phyloP scores from a whole-genome alignment of 2,888 invertebrate genomes.

The Campoletis raptor region DNA sequence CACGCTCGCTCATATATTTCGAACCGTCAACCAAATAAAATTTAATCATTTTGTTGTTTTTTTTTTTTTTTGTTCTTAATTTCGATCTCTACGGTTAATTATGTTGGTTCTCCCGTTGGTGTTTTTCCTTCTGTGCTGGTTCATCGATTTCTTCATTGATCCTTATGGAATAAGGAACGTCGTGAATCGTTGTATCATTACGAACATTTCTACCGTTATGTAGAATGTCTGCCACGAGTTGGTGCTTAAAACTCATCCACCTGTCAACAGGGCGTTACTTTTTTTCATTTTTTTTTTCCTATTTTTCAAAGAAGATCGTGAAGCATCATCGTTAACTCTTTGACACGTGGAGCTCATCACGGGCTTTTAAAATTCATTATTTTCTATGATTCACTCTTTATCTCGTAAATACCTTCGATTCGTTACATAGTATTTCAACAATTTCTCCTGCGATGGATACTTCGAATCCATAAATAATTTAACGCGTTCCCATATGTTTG shows the following conservation, averaged over 20 bases:
- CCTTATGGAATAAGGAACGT: conserved; percentile 89
- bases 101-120: conserved; percentile 37
- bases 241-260: conserved; percentile 87
- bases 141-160: conserved; percentile 86
- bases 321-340: conserved; percentile 43
- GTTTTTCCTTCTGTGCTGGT: conserved; percentile 66
- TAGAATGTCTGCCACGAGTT: conserved; percentile 86
- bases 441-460: conserved; percentile 87
- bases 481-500: conserved; percentile 89
- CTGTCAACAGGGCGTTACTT: conserved; percentile 73
- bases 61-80: conserved; percentile 10
- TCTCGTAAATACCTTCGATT: conserved; percentile 83
- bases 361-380: conserved; percentile 37
- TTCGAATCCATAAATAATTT: conserved; percentile 87
- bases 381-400: conserved; percentile 30
- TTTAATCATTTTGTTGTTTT: conserved; percentile 15
- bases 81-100: conserved; percentile 28
- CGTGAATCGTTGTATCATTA: conserved; percentile 87
- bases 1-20: conserved; percentile 59
- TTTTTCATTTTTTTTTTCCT: neutral
- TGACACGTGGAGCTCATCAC: conserved; percentile 1
- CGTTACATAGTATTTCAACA: conserved; percentile 87
- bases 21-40: conserved; percentile 21
- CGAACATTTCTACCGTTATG: conserved; percentile 85
- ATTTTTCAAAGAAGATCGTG: conserved; percentile 25